These are phyloP conservation scores for Rhodophaea formosa DNA, from an alignment of 2,888 invertebrate genomes.

Conservation along the genomic window DNA sequence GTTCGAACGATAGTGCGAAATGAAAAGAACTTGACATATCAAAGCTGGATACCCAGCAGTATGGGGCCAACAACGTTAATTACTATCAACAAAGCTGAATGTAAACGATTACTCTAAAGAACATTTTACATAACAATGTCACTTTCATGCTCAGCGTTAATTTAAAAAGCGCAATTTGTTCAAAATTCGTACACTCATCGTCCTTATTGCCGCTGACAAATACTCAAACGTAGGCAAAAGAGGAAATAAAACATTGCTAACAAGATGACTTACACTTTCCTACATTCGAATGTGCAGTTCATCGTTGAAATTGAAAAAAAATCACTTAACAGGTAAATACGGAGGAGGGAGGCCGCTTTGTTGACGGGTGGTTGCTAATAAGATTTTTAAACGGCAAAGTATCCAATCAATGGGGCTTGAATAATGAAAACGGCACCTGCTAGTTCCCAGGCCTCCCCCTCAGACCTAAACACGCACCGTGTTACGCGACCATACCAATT, in stretches of 20 bases:
- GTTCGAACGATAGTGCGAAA: no score
- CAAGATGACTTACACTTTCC: constrained; percentile 77
- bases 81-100: neutral
- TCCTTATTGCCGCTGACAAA: constrained; percentile 55
- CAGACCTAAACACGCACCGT: constrained; percentile 68
- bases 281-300: constrained; percentile 65
- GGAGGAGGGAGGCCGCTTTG: constrained; percentile 57
- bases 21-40: no score
- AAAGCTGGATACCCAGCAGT: no score
- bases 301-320: constrained; percentile 78
- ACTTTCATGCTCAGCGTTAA: constrained; percentile 9
- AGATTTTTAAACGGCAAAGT: constrained; percentile 81
- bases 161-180: constrained; percentile 23
- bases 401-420: constrained; percentile 80
- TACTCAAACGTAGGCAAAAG: constrained; percentile 42
- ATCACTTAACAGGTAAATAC: constrained; percentile 78
- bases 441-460: constrained; percentile 70
- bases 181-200: constrained; percentile 45
- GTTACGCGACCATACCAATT: constrained; percentile 41
- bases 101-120: neutral
- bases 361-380: constrained; percentile 76
- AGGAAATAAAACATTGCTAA: constrained; percentile 69
- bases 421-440: constrained; percentile 80
- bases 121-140: constrained; percentile 1
- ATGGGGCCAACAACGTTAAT: no score